These are phyloP conservation scores for Ceratina calcarata DNA, from an alignment of 1,140 invertebrate species.

Conservation along the genomic window DNA sequence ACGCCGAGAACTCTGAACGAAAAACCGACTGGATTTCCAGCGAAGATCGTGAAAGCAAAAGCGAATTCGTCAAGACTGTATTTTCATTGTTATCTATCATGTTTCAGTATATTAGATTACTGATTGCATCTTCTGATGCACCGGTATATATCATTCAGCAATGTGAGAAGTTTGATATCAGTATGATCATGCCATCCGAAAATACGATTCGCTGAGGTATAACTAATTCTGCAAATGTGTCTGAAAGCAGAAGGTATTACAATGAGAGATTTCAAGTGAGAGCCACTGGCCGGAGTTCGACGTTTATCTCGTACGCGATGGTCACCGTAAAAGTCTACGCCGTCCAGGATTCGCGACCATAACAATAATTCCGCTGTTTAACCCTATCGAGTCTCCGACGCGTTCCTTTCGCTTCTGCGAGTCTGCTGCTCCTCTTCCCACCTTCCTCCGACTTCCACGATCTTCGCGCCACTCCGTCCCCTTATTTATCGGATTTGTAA, in stretches of 20 bases:
- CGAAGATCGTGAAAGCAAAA: not conserved
- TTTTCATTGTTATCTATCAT: no score
- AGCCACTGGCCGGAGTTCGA: constrained; percentile 14
- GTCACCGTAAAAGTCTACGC: constrained; percentile 33
- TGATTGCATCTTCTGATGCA: no score
- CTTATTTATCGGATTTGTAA: constrained; percentile 4
- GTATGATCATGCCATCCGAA: no score
- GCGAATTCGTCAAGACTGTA: no score
- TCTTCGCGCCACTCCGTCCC: not conserved
- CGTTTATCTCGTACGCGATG: constrained; percentile 41
- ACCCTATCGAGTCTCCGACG: constrained; percentile 10
- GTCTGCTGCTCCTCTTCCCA: not conserved
- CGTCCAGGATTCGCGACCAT: constrained; percentile 35
- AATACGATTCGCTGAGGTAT: no score
- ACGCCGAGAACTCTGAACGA: not conserved
- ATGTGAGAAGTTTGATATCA: no score
- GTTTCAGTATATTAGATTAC: no score
- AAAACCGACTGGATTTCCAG: not conserved
- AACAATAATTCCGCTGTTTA: constrained; percentile 56
- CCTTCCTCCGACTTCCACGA: not conserved
- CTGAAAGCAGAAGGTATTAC: no score
- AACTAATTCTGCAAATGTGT: no score
- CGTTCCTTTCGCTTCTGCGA: not conserved
- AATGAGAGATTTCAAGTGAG: not conserved
- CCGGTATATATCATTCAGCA: no score